A percentile compares a stretch with the other conserved stretches of the same genome.
Conservation (phyloP, 2,888 invertebrate genomes). For the Patella caerulea region DNA sequence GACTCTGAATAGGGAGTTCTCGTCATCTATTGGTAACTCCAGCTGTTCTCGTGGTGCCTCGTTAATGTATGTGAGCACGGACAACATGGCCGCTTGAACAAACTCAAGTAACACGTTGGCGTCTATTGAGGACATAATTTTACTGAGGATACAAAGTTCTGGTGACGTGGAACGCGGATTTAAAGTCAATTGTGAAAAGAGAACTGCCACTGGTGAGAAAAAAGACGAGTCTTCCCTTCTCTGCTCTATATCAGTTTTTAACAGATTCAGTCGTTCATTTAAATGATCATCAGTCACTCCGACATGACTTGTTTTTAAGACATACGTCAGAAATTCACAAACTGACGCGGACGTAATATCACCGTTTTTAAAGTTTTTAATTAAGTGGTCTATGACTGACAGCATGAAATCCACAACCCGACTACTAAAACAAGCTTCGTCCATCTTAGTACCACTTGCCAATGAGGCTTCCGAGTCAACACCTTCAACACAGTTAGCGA, state of each 20-base stretch:
- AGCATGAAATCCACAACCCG: constrained; percentile 2
- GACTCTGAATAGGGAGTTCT: constrained; percentile 34
- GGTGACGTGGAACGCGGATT: constrained; percentile 8
- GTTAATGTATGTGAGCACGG: constrained; percentile 3
- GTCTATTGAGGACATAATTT: constrained; percentile 15
- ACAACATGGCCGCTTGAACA: constrained; percentile 18
- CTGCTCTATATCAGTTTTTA: neutral
- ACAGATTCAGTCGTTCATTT: neutral
- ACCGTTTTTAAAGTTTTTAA: constrained; percentile 14
- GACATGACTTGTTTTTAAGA: neutral
- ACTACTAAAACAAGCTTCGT: neutral
- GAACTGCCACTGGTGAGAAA: constrained; percentile 2
- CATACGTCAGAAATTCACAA: constrained; percentile 1
- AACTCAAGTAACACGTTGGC: constrained; percentile 6
- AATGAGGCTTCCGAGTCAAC: neutral
- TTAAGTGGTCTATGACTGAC: constrained; percentile 11
- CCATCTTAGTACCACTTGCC: neutral
- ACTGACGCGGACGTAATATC: neutral
- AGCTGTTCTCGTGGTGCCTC: neutral
- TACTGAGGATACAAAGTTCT: constrained; percentile 12
- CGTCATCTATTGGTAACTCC: constrained; percentile 13
- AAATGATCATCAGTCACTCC: neutral
- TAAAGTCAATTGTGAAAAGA: constrained; percentile 1
- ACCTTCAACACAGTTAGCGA: neutral
- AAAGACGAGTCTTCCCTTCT: constrained; percentile 1